Evolutionary conservation across 2,797 vertebrate species (phyloP).

Genomic region (Platyrinchus mystaceus): DNA sequence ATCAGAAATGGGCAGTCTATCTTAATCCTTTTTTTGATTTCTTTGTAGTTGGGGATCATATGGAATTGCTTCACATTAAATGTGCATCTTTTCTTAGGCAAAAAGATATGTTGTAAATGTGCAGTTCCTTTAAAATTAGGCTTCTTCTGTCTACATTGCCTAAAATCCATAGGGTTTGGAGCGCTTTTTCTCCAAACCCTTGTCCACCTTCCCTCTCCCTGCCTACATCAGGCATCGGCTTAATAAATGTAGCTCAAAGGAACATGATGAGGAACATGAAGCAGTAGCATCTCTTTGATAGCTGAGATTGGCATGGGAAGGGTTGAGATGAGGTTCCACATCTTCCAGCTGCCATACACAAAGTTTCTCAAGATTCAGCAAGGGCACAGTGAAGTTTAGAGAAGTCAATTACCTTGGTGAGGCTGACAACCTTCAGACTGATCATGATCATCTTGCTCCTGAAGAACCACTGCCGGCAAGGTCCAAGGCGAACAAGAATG

Average conservation of each 20-base stretch:
- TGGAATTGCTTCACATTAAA: background rate
- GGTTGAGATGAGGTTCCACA: background rate
- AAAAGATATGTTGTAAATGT: background rate
- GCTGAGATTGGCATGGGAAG: background rate
- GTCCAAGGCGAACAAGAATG: background rate
- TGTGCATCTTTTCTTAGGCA: background rate
- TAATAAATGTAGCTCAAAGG: background rate
- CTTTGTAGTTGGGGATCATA: background rate
- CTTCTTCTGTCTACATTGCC: background rate
- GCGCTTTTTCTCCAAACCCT: background rate
- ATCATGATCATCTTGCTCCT: background rate
- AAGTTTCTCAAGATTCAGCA: background rate
- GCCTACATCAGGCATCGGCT: background rate
- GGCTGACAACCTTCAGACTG: background rate
- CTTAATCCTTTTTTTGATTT: background rate
- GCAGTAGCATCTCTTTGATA: background rate
- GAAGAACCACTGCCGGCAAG: background rate
- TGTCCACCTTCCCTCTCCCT: background rate
- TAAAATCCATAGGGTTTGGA: background rate
- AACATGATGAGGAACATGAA: background rate
- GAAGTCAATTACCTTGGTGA: background rate
- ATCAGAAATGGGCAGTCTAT: background rate
- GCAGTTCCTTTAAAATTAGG: background rate
- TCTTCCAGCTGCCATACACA: background rate
- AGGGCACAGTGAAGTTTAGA: background rate